These are phyloP conservation scores for Lepus timidus DNA, from an alignment of 2,113 vertebrate genomes.

Conservation along the genomic window DNA sequence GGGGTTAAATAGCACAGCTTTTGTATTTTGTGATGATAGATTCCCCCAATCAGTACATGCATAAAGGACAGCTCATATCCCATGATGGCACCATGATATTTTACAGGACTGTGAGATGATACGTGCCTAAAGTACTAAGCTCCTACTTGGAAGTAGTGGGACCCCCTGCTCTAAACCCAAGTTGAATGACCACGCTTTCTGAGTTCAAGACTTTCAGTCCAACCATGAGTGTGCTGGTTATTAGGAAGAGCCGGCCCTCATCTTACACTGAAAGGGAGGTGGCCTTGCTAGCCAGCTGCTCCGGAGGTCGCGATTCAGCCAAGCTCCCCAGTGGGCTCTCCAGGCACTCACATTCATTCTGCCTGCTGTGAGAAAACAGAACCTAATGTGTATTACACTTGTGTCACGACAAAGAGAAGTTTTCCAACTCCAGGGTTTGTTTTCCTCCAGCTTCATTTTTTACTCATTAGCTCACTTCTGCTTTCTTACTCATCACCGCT, in stretches of 20 bases:
- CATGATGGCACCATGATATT: not conserved
- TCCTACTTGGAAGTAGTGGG: not conserved
- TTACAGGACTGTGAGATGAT: not conserved
- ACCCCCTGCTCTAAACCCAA: not conserved
- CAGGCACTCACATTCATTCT: not conserved
- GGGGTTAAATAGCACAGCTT: not conserved
- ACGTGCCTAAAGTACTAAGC: not conserved
- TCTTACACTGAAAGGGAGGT: not conserved
- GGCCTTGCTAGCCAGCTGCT: not conserved
- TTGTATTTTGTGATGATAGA: not conserved
- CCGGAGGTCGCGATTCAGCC: too few relatives aligned
- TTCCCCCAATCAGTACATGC: not conserved
- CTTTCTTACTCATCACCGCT: not conserved
- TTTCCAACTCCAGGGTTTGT: not conserved
- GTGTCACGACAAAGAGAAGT: not conserved
- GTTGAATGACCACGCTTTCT: not conserved
- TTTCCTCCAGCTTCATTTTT: not conserved
- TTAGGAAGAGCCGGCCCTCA: not conserved
- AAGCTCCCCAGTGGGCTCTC: not conserved
- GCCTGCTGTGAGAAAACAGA: not conserved
- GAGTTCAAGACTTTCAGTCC: not conserved
- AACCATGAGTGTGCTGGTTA: fast-evolving
- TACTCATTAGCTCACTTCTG: not conserved
- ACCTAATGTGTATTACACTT: not conserved
- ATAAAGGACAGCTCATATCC: not conserved